Base-by-base conservation (phyloP, 2,888 invertebrate genomes). In the Leptothorax acervorum region DNA sequence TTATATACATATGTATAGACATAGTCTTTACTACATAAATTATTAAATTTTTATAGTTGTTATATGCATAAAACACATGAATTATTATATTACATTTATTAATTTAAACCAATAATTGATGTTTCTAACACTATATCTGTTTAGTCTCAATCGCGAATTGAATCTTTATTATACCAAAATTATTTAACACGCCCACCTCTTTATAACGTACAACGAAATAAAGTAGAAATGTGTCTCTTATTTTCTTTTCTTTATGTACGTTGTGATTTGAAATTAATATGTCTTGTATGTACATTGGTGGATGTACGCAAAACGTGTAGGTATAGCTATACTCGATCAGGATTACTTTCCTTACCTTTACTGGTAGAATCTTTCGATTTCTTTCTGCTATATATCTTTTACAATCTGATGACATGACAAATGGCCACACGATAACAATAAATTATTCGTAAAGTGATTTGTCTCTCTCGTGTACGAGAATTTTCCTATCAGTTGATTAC, bases 331-430 rank as follows among this genome's bases (percentile, higher is more conserved):
- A 35, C n/a, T 51, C 8, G 11, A 23, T 48, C 31, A 45, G 28
- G 53, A 82, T 73, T 65, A 55, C 45, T 82, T 65, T 53, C 18
- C 42, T 71, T 48, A 51, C 15, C n/a, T 62, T 15, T 60, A 35
- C 8, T 48, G 53, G 23, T 51, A 73, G 15, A 51, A 62, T 62
- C 18, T 42, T 63, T 11, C 39, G 15, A 63, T 73, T 82, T 51
- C n/a, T 60, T n/a, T 28, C 12, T 9, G n/a, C 4, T 23, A 11
- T 42, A 51, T 35, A 66, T 79, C 39, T 48, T 63, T 35, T 39
- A 28, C 35, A 65, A 15, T 75, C n/a, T 48, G 2, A 23, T 18
- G 18, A 57, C 15, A 73, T 39, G 28, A 18, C 23, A 39, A 75
- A 63, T 48, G 9, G 3, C 28, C 28, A 28, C 18, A 35, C 35